Base-by-base conservation (phyloP, 2,888 invertebrate genomes). In the Masnerella sp. region DNA sequence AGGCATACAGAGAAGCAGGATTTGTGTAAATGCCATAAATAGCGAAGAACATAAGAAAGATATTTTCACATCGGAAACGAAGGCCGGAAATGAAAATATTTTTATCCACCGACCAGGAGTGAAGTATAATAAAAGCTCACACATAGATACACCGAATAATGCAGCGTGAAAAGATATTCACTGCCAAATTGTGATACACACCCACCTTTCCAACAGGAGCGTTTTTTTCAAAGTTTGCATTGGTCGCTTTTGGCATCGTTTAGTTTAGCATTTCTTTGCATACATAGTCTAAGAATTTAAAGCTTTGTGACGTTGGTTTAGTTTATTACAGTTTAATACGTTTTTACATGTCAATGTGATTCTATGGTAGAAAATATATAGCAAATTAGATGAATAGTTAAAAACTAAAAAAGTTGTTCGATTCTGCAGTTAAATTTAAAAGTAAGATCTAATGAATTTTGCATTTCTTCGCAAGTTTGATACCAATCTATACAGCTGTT, bases 161-260 rank as follows among this genome's bases (percentile, higher is more conserved):
- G 81, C 79, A 80, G 82, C 78, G 82, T 80, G 80, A 81, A 74
- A 78, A 18, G 80, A 82, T 79, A 76, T 86, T 87, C 87, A 87
- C 87, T 87, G 87, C 87, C 87, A 87, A 87, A 87, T 85, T 87
- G 87, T 87, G 87, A 87, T 87, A 86, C 81, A 81, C 78, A 80
- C 81, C 82, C 83, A 83, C 80, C 83, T 83, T 82, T 82, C 80
- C 76, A 59, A 70, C 73, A 78, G 81, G 79, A 80, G 80, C 80
- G 77, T 81, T 79, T 82, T 79, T 79, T 78, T 62, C 9, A 14
- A 49, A 14, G 12, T 54, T 76, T 47, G 74, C 59, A 75, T 74
- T 40, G 70, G 52, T 68, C 30, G 28, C 14, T 12, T 12, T 20
- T 30, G 8, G n/a, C 22, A 34, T 34, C 20, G 17, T 7, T 17